Evolutionary conservation across 2,113 vertebrate species (phyloP).

Genomic region (Cyprichromis sp.): DNA sequence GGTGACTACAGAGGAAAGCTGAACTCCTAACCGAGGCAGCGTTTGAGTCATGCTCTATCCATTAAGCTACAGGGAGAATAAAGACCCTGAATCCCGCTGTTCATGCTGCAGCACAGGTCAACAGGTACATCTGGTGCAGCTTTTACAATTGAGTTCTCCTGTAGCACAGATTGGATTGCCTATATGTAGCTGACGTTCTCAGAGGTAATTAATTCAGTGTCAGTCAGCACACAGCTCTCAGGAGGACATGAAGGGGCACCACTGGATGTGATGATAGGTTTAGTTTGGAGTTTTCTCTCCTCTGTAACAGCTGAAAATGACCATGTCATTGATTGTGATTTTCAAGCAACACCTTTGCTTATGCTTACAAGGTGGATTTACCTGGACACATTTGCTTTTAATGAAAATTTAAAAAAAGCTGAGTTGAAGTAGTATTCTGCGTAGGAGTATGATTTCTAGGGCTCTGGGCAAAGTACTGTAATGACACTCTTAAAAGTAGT

Average conservation of each 20-base stretch:
- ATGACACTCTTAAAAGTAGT: background rate
- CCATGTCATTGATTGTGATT: background rate
- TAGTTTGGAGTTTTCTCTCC: background rate
- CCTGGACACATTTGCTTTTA: background rate
- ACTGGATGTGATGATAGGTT: background rate
- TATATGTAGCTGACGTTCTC: background rate
- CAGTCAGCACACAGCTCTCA: background rate
- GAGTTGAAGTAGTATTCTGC: background rate
- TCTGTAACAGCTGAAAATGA: background rate
- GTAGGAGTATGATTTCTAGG: background rate
- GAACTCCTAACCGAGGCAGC: background rate
- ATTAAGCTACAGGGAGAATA: background rate
- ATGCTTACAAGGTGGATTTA: background rate
- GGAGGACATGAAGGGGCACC: background rate
- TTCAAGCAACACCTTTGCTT: background rate
- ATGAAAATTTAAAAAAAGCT: background rate
- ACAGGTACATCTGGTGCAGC: background rate
- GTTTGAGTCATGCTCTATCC: background rate
- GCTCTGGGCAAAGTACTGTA: background rate
- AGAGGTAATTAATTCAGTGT: background rate
- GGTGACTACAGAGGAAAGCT: background rate
- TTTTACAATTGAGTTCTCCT: background rate
- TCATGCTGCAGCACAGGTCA: background rate
- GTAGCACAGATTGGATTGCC: background rate
- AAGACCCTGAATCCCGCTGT: background rate